Evolutionary conservation across 1,140 invertebrate genomes (phyloP).

Genomic region (Leptestheria dahalacensis): DNA sequence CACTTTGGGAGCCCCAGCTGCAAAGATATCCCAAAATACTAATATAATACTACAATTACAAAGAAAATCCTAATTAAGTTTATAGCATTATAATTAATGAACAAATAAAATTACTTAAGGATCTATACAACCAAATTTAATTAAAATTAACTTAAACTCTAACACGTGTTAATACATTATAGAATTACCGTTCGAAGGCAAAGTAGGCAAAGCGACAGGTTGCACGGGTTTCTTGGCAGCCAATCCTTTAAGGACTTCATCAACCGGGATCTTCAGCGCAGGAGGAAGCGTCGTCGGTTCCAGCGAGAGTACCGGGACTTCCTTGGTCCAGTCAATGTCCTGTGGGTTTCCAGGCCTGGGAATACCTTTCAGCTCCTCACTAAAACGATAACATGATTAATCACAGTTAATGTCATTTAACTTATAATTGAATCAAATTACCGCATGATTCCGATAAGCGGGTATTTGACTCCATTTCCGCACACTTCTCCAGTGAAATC

Average conservation of each 20-base stretch:
- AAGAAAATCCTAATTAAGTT: background rate
- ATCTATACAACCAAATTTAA: too few relatives aligned
- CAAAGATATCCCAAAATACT: too few relatives aligned
- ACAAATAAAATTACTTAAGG: too few relatives aligned
- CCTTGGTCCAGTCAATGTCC: constrained; percentile 66
- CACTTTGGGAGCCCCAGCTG: constrained; percentile 40
- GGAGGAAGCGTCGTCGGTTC: constrained; percentile 51
- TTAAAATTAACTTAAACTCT: too few relatives aligned
- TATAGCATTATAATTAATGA: background rate
- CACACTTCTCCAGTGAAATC: constrained; percentile 76
- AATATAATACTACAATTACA: too few relatives aligned
- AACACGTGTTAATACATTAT: too few relatives aligned
- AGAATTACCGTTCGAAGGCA: background rate
- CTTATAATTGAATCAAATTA: constrained; percentile 21
- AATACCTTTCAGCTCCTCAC: constrained; percentile 69
- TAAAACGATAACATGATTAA: constrained; percentile 21
- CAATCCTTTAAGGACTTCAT: constrained; percentile 47
- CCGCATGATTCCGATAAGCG: constrained; percentile 79
- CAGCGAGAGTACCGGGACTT: constrained; percentile 43
- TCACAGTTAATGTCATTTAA: background rate
- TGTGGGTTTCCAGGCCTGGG: constrained; percentile 61
- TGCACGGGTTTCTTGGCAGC: constrained; percentile 34
- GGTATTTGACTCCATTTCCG: constrained; percentile 69
- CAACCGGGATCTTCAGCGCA: constrained; percentile 59
- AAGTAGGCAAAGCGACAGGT: background rate